These are phyloP conservation scores for Drosophila nigrodunni DNA, from an alignment of 1,140 invertebrate species.

Conservation along the genomic window DNA sequence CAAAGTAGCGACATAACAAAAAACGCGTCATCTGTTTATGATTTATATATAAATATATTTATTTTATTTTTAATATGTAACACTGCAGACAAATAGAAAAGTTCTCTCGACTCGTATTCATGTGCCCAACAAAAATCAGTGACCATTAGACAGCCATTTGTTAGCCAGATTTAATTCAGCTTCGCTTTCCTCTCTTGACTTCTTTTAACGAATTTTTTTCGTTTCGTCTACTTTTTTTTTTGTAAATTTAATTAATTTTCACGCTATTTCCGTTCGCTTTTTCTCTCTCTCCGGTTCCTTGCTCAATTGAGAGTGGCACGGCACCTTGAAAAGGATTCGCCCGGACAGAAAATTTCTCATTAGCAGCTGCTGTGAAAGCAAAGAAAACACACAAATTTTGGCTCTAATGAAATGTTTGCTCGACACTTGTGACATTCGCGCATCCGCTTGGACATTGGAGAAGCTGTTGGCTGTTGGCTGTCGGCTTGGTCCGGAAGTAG, in stretches of 20 bases:
- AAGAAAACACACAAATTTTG: conserved; percentile 69
- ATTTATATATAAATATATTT: conserved; percentile 59
- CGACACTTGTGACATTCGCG: conserved; percentile 80
- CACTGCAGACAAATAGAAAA: conserved; percentile 24
- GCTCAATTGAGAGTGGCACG: conserved; percentile 44
- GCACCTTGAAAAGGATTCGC: conserved; percentile 73
- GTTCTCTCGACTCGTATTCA: neutral
- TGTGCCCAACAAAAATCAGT: conserved; percentile 52
- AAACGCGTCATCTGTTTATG: conserved; percentile 75
- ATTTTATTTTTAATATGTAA: conserved; percentile 65
- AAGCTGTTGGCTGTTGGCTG: conserved; percentile 3
- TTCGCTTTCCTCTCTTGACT: conserved; percentile 19
- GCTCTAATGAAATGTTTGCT: conserved; percentile 83
- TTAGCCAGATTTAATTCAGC: conserved; percentile 46
- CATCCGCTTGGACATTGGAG: conserved; percentile 58
- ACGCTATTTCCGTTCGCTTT: conserved; percentile 65
- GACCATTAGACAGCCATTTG: conserved; percentile 63
- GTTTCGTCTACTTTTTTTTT: conserved; percentile 22
- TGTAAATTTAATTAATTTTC: conserved; percentile 84
- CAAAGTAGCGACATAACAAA: conserved; percentile 67
- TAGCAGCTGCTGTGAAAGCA: conserved; percentile 66
- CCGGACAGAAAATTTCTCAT: conserved; percentile 75
- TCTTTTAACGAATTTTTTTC: conserved; percentile 16
- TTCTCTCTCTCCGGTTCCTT: neutral
- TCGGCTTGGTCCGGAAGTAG: conserved; percentile 1